Evolutionary conservation across 2,113 vertebrate species (phyloP).

Genomic region (Leuciscus idus): DNA sequence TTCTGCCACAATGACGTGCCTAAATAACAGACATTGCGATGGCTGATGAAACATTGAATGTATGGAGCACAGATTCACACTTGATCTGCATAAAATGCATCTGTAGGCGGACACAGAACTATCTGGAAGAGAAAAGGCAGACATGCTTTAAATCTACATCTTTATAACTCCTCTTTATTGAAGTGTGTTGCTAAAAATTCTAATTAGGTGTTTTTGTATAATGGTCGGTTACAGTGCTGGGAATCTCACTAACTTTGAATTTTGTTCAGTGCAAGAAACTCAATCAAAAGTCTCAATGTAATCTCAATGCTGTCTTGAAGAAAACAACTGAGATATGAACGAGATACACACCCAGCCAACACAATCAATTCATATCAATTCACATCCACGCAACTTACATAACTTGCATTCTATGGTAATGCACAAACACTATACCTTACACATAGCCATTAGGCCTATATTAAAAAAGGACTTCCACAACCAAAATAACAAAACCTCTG

Average conservation of each 20-base stretch:
- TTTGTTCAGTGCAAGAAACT: no score
- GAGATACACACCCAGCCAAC: no score
- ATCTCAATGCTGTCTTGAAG: neutral
- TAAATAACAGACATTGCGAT: conserved; percentile 68
- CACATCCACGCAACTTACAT: neutral
- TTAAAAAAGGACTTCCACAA: neutral
- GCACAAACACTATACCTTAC: neutral
- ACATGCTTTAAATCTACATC: neutral
- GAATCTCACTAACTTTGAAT: no score
- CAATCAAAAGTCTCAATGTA: no score
- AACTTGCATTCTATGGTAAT: neutral
- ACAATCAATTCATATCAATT: neutral
- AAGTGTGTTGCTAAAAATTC: neutral
- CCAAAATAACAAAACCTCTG: neutral
- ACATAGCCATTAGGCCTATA: neutral
- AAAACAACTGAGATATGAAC: neutral
- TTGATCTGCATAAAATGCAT: conserved; percentile 10
- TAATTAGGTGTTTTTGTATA: neutral
- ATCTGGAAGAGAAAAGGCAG: neutral
- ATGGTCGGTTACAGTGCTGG: neutral
- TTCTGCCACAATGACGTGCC: conserved; percentile 74
- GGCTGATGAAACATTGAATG: neutral
- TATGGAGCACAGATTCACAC: neutral
- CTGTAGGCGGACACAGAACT: neutral
- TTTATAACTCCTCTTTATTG: neutral